Evolutionary conservation across 2,797 vertebrate genomes (phyloP), one percentile per base, ranked within the genome.

Genomic region (Lerista edwardsae): DNA sequence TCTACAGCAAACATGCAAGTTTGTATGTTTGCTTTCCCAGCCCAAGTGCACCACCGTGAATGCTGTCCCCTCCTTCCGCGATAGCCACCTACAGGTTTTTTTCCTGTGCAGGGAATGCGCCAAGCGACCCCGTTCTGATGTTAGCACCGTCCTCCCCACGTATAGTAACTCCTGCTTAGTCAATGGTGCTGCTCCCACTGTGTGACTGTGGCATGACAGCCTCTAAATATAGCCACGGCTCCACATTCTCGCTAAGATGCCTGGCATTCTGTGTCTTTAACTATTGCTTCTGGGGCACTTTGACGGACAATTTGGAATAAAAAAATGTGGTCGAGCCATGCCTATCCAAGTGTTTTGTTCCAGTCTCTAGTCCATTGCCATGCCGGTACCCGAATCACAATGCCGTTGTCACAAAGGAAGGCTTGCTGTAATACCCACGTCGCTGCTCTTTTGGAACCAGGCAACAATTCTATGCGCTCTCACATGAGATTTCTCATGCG

Each of bases 131-230:
- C 0, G 0, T 87, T 81, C 55, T 84, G 86, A 94, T 93, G 94
- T 90, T 91, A 71, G 44, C 75, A 88, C 84, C 87, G 85, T 72
- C 91, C 47, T 88, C 80, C 79, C 29, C 83, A 85, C 2, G 4
- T 90, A 68, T 87, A 0, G 7, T 86, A 84, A 79, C 51, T 76
- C 85, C 82, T 87, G 1, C 0, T 89, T 41, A 75, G 39, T 85
- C 90, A 92, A 82, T 82, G 88, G 65, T 83, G 84, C 59, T 67
- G 91, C 91, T 92, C 87, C 92, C 91, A 84, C 91, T 90, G 62
- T 81, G 65, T 82, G 25, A 0, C 25, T 90, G 88, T 93, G 94
- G 91, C 92, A 90, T 90, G 94, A 92, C 92, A 0, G 90, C 41
- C n/a, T 84, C 92, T 92, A 51, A 84, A 88, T 91, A 91, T 91